Base-by-base conservation (phyloP, 2,113 vertebrate species). In the Oophaga pumilio region DNA sequence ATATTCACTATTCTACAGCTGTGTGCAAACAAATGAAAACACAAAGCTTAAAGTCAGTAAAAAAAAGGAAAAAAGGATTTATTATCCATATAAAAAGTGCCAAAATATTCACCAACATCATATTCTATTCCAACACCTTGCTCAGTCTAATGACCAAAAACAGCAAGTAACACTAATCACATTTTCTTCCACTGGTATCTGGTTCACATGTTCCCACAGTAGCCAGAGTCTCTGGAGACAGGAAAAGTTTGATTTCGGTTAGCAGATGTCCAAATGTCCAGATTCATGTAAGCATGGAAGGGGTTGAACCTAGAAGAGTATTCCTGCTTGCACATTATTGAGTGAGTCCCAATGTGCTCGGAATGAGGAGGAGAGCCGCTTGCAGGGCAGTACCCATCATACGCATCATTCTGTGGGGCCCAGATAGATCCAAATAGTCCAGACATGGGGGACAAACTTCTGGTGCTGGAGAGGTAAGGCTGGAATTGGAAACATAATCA, bases 351-450 rank as follows among this genome's bases (percentile, higher is more conserved):
- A 92, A 90, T 91, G 2, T 96, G 97, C 84, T 95, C 91, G 0
- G 97, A 92, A 87, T 97, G 95, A 0, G 97, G 97, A 22, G 94
- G 81, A 28, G 94, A 0, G 93, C 96, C 89, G 89, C 90, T 57
- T 93, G 96, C 3, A 2, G 96, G 95, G 90, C 97, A 98, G 93
- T 96, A 97, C 89, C 91, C 96, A 89, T 97, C 97, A 92, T 96
- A 97, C 56, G 95, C 93, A 53, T 98, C 97, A 13, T 93, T 98
- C 89, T 99, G 98, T 0, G 98, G 98, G 9, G 98, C 98, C 98
- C 98, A 99, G 93, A 99, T 99, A 91, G 98, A 99, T 74, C 98
- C 98, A 88, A 99, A 99, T 80, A 99, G 96, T 91, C 98, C 97
- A 92, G 98, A 99, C 97, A 99, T 98, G 2, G 98, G 98, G 53